A percentile compares a stretch with the other conserved stretches of the same genome.
Evolutionary conservation across 1,140 invertebrate genomes (phyloP).

Genomic region (Diachasmimorpha longicaudata): DNA sequence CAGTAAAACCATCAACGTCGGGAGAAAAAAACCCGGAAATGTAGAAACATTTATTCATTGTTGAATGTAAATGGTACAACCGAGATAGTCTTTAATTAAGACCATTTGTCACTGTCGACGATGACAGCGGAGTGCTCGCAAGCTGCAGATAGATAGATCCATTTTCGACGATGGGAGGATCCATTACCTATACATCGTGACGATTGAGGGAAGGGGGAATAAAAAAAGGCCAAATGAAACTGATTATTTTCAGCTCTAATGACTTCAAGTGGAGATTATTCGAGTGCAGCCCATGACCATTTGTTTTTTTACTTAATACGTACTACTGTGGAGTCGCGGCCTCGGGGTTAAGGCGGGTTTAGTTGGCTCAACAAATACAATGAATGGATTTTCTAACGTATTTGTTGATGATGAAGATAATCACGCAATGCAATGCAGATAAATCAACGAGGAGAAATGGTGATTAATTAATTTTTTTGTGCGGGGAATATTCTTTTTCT

Average conservation of each 20-base stretch:
- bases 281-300: background rate
- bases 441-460: background rate
- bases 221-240: background rate
- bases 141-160: conserved; percentile 9
- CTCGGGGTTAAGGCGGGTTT: background rate
- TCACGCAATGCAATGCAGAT: background rate
- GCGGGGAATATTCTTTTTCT: background rate
- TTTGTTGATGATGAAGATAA: background rate
- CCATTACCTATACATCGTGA: background rate
- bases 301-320: background rate
- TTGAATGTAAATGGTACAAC: conserved; percentile 25
- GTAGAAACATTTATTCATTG: background rate
- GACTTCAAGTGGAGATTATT: background rate
- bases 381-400: background rate
- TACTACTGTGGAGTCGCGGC: background rate
- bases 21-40: too few relatives aligned
- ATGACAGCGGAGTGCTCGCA: conserved; percentile 25
- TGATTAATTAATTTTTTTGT: background rate
- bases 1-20: too few relatives aligned
- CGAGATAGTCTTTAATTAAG: conserved; percentile 21
- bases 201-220: background rate
- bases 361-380: background rate
- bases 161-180: conserved; percentile 1
- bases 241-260: background rate
- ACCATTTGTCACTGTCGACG: conserved; percentile 28